These are phyloP conservation scores for Axea sp. DNA, from an alignment of 2,888 invertebrate genomes.

Conservation along the genomic window DNA sequence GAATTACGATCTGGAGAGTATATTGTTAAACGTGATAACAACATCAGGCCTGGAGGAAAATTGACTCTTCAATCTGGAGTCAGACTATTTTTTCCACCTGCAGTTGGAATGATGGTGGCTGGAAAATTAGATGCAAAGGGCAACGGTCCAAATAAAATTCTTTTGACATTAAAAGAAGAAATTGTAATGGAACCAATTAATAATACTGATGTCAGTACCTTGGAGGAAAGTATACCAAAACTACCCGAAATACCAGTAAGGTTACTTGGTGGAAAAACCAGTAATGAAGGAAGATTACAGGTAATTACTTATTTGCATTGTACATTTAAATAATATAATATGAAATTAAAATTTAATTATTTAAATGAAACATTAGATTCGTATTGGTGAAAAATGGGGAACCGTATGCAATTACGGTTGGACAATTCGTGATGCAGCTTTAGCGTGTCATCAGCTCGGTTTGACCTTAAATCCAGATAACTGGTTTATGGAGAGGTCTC, in stretches of 20 bases:
- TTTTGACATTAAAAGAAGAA: conserved; percentile 89
- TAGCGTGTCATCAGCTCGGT: conserved; percentile 97
- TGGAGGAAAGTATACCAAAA: conserved; percentile 81
- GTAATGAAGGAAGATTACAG: conserved; percentile 92
- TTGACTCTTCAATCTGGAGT: conserved; percentile 93
- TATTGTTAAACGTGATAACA: conserved; percentile 95
- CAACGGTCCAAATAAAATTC: conserved; percentile 88
- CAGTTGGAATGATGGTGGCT: conserved; percentile 97
- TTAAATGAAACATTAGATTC: conserved; percentile 81
- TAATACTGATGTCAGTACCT: conserved; percentile 78
- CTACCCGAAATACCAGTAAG: conserved; percentile 85
- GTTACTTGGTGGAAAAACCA: conserved; percentile 89
- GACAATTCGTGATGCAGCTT: conserved; percentile 93
- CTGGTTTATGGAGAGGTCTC: conserved; percentile 91
- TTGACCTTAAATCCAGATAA: conserved; percentile 94
- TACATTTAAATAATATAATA: too few relatives aligned
- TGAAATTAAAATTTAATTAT: neutral
- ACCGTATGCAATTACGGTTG: conserved; percentile 98
- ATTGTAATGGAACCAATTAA: conserved; percentile 83
- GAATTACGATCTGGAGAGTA: conserved; percentile 91
- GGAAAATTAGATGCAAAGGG: conserved; percentile 93
- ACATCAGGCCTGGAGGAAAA: conserved; percentile 94
- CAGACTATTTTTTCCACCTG: conserved; percentile 92
- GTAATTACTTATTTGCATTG: conserved; percentile 68
- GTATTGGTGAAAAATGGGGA: conserved; percentile 94